Evolutionary conservation across 2,797 vertebrate species (phyloP).

Genomic region (Petrocephalus schoutedeni): DNA sequence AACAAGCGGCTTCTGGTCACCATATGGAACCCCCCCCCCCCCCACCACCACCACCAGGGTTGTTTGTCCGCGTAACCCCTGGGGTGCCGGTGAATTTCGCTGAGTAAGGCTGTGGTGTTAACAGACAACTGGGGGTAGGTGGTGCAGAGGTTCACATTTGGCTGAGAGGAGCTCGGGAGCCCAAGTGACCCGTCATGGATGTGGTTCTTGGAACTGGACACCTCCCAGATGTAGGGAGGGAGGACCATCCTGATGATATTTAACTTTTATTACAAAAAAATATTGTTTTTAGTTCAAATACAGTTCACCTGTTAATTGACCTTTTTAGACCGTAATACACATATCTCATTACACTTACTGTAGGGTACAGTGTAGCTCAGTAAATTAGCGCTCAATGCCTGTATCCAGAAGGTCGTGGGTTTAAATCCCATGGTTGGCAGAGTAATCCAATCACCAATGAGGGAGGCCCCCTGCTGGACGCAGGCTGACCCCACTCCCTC

Average conservation of each 20-base stretch:
- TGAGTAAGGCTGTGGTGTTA: slow-evolving; percentile 43
- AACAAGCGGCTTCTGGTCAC: background rate
- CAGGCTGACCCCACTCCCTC: background rate
- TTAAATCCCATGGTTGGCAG: background rate
- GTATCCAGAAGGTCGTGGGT: background rate
- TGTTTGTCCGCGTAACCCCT: slow-evolving; percentile 29
- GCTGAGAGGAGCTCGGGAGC: background rate
- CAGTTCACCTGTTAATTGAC: background rate
- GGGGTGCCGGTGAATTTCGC: background rate
- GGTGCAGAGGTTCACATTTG: background rate
- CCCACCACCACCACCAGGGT: slow-evolving; percentile 14
- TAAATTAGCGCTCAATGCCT: background rate
- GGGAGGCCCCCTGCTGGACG: background rate
- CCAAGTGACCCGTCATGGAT: slow-evolving; percentile 16
- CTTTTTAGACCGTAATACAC: background rate
- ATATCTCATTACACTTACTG: background rate
- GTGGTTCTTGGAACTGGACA: slow-evolving; percentile 18
- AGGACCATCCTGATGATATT: background rate
- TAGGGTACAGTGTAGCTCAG: background rate
- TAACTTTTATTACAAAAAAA: background rate
- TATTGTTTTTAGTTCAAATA: background rate
- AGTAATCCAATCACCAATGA: background rate
- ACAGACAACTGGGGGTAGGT: slow-evolving; percentile 37
- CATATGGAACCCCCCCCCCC: background rate
- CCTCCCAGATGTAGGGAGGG: background rate